Conservation (phyloP, 2,888 invertebrate species). For the Hecatera dysodea region DNA sequence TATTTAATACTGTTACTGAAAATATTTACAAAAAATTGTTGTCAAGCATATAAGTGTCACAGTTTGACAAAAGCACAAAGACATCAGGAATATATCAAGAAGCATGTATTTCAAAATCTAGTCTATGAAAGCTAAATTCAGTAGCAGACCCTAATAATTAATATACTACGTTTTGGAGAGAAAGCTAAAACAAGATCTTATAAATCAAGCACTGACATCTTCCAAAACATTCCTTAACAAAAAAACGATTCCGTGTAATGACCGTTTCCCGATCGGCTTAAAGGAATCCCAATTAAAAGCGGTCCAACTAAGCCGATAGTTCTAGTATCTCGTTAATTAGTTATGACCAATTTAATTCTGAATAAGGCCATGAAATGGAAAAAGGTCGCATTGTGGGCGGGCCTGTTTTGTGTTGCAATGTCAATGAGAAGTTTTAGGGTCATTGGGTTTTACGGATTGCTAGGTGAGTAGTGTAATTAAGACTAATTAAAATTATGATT, state of each 20-base stretch:
- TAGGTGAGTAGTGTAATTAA: background rate
- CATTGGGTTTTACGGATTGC: constrained; percentile 6
- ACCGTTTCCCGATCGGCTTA: constrained; percentile 47
- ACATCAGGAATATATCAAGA: background rate
- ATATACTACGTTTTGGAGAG: background rate
- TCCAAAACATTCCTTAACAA: no score
- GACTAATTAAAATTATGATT: background rate
- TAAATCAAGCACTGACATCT: constrained; percentile 23
- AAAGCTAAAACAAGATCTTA: background rate
- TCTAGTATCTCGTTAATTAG: constrained; percentile 58
- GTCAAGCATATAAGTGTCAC: background rate
- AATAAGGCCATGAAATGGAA: constrained; percentile 51
- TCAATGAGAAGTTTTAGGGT: constrained; percentile 31
- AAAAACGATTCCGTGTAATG: constrained; percentile 24
- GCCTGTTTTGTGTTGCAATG: constrained; percentile 47
- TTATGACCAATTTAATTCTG: constrained; percentile 50
- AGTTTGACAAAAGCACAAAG: background rate
- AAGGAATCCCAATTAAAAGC: constrained; percentile 58
- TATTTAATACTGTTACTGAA: background rate
- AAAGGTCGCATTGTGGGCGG: constrained; percentile 52
- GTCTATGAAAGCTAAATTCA: background rate
- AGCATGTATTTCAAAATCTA: background rate
- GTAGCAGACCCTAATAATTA: background rate
- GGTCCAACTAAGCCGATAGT: constrained; percentile 41
- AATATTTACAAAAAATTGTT: background rate